Evolutionary conservation across 2,888 invertebrate genomes (phyloP), one percentile per base, ranked within the genome.

Genomic region (Chouioia cunea): DNA sequence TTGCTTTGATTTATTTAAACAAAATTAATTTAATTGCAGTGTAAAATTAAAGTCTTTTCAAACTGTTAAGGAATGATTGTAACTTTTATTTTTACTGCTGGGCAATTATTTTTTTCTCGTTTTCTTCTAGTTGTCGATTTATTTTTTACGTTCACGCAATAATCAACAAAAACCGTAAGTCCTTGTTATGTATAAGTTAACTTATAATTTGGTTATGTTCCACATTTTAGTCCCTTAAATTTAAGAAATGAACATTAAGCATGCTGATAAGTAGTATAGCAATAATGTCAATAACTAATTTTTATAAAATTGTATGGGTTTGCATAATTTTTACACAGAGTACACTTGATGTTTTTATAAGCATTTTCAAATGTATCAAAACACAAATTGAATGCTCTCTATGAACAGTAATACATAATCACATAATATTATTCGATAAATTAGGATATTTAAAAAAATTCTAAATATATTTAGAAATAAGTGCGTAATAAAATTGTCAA

Each of bases 141-240:
- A 70, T 73, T 73, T 65, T 73, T 73, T 67, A 70, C 68, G 68
- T 73, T 71, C 65, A 56, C 65, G 53, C 70, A 73, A 71, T 62
- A 73, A 65, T 67, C 70, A 71, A 53, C 68, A 65, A 67, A 63
- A 66, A 27, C 63, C 73, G 73, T 73, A 73, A 73, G 73, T 73
- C 52, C 60, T 59, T 54, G 58, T 36, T 58, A 62, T 65, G 60
- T 69, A 65, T 22, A 52, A 65, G 46, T 59, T 23, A 59, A 67
- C 15, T 62, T 65, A 18, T 58, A 50, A 53, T 63, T 66, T 71
- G 8, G 15, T 52, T 70, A 44, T 52, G 53, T 65, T 60, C 8
- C 52, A 44, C 56, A 27, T 22, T 54, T 68, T 27, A 64, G n/a
- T 53, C 60, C 36, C 36, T 27, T 54, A 22, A 18, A 57, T n/a